Conservation (phyloP, 2,797 vertebrate species). For the Linurgus olivaceus region DNA sequence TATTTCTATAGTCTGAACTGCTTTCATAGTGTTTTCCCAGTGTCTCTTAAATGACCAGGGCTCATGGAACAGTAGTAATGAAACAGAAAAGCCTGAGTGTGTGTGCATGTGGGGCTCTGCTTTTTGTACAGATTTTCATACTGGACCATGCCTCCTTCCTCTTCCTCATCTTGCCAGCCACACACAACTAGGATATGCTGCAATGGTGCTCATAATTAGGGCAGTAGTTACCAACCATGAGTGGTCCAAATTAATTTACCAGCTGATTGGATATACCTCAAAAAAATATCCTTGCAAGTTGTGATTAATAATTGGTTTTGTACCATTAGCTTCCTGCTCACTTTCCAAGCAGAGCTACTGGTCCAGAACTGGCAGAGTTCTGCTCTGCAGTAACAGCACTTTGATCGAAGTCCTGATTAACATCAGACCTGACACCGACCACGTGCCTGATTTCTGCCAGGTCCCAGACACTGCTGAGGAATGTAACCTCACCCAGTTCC, state of each 20-base stretch:
- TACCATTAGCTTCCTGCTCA: not conserved
- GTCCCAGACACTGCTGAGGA: not conserved
- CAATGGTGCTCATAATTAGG: not conserved
- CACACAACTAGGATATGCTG: not conserved
- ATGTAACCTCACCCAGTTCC: not conserved
- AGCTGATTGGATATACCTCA: not conserved
- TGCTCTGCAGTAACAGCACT: not conserved
- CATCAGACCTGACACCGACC: not conserved
- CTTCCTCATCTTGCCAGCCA: not conserved
- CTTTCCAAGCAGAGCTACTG: not conserved
- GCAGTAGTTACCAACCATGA: not conserved
- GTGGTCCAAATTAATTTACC: not conserved
- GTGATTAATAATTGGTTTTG: not conserved
- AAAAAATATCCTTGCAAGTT: not conserved
- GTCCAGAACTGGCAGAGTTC: not conserved
- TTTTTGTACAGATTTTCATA: accelerated
- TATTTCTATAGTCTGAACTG: not conserved
- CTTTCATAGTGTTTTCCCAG: not conserved
- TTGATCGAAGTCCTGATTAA: not conserved
- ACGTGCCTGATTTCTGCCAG: not conserved
- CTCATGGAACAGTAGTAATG: not conserved
- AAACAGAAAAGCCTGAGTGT: not conserved
- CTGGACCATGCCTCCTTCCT: not conserved
- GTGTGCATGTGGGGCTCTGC: not conserved
- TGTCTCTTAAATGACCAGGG: not conserved